Evolutionary conservation across 1,140 invertebrate genomes (phyloP), one percentile per base, ranked within the genome.

Genomic region (Cyrtorhinus lividipennis): DNA sequence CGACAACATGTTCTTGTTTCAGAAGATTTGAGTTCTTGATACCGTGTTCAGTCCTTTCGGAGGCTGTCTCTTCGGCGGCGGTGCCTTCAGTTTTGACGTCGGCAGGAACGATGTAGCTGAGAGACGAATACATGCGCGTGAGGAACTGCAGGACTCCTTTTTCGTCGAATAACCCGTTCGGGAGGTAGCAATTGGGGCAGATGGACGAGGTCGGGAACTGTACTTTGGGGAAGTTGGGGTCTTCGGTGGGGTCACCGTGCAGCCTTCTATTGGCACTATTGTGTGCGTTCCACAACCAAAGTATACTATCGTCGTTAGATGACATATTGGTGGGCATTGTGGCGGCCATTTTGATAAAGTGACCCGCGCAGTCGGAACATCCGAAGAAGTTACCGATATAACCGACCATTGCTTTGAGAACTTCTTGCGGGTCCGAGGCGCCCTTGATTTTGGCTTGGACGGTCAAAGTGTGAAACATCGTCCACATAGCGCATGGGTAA

Each of bases 401-500:
- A 5, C 83, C 87, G 71, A 87, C 78, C 78, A 99, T 92, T 0
- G 86, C 85, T 66, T 79, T 74, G 0, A 98, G 73, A 12, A 96
- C 83, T 69, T 84, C 79, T 18, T 75, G 72, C 15, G 53, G 58
- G 56, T 56, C 46, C 62, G 84, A 77, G 48, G 75, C 71, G 0
- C 75, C 70, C 30, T 77, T 71, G 24, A 73, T 72, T 1, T 73
- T 66, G 56, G 86, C 84, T 71, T 86, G 86, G 0, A 96, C 88
- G 10, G 91, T 93, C 23, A 99, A 73, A 48, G 86, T 89, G 72
- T 99, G 96, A 73, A 98, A 99, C 63, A 95, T 76, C 30, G 83
- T 88, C 96, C 96, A 99, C 15, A 99, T 74, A 0, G 90, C 86
- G 76, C 96, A 99, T 0, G 94, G 90, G 72, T 92, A 98, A n/a